phyloP scores from a whole-genome alignment of 2,113 vertebrate genomes.

The Eubucco bourcierii region DNA sequence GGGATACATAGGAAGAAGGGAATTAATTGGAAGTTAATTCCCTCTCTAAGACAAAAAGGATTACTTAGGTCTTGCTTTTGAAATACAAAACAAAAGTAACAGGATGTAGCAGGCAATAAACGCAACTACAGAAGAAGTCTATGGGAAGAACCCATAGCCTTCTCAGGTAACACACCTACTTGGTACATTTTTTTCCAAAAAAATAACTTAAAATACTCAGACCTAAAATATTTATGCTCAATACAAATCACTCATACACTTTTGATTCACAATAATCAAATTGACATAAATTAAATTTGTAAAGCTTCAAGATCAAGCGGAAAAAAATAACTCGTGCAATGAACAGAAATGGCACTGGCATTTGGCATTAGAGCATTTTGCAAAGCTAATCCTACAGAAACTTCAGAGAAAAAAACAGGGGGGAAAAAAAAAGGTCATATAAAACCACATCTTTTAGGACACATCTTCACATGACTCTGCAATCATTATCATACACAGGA shows the following conservation, averaged over 20 bases:
- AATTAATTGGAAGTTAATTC: slow-evolving; percentile 69
- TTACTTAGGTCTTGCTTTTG: slow-evolving; percentile 61
- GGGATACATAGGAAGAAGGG: slow-evolving; percentile 41
- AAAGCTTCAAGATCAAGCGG: not conserved
- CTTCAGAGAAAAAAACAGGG: not conserved
- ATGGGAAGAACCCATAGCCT: not conserved
- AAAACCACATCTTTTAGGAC: not conserved
- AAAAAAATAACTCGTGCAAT: not conserved
- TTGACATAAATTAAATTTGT: not conserved
- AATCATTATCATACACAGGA: not conserved
- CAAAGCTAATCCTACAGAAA: slow-evolving; percentile 33
- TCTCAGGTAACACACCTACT: slow-evolving; percentile 22
- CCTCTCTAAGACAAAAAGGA: slow-evolving; percentile 61
- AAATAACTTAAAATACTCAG: not conserved
- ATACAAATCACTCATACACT: not conserved
- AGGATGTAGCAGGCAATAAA: slow-evolving; percentile 37
- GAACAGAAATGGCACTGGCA: not conserved
- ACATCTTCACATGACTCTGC: not conserved
- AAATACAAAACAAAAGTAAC: slow-evolving; percentile 66
- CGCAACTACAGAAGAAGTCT: not conserved
- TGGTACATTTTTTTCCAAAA: not conserved
- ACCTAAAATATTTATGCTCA: not conserved
- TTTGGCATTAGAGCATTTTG: slow-evolving; percentile 34
- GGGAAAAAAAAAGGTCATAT: not conserved
- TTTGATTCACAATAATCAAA: not conserved